Conservation (phyloP, 2,888 invertebrate genomes). For the Meiosimyza decipiens region DNA sequence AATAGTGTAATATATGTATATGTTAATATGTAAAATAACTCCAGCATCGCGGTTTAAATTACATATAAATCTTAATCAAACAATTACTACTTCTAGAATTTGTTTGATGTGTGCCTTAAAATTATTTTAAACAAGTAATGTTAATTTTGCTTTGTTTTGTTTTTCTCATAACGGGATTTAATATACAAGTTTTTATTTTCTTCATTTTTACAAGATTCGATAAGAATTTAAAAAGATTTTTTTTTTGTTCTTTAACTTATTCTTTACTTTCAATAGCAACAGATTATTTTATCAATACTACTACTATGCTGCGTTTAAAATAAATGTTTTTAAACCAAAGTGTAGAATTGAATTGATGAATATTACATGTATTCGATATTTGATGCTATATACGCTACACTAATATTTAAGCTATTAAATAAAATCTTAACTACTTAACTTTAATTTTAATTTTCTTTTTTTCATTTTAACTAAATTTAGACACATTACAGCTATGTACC, state of each 20-base stretch:
- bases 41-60: constrained; percentile 23
- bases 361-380: constrained; percentile 29
- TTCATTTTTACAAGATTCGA: constrained; percentile 25
- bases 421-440: constrained; percentile 25
- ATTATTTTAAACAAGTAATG: constrained; percentile 22
- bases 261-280: background rate
- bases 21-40: constrained; percentile 29
- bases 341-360: background rate
- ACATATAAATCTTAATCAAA: constrained; percentile 19
- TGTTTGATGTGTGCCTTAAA: constrained; percentile 20
- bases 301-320: background rate
- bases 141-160: constrained; percentile 6
- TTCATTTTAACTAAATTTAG: constrained; percentile 18
- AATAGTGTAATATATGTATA: constrained; percentile 24
- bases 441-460: background rate
- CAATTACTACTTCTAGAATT: constrained; percentile 6
- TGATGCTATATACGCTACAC: constrained; percentile 5
- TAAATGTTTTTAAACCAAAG: background rate
- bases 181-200: constrained; percentile 26
- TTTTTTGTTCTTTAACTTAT: constrained; percentile 4
- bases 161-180: constrained; percentile 20
- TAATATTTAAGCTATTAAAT: constrained; percentile 15
- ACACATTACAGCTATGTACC: constrained; percentile 16
- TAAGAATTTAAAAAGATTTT: constrained; percentile 13
- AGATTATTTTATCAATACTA: too few species aligned